Evolutionary conservation across 2,888 invertebrate species (phyloP).

Genomic region (Drosophila setosimentum): DNA sequence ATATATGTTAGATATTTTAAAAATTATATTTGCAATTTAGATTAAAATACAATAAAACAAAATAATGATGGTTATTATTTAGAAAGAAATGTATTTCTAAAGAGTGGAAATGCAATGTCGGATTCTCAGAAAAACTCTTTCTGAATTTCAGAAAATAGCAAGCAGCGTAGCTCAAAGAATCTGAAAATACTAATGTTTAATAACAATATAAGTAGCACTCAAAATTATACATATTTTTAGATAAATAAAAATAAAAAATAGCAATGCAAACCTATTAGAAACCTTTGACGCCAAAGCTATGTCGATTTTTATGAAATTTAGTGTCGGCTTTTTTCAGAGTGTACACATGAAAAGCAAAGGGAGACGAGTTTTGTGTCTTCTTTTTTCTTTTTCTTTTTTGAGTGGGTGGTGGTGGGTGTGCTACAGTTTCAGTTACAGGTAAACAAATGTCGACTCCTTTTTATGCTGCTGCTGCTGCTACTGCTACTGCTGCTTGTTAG

Average conservation of each 20-base stretch:
- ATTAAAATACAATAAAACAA: background rate
- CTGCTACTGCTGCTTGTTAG: constrained; percentile 51
- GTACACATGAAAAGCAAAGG: constrained; percentile 54
- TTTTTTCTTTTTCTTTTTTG: background rate
- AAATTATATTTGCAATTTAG: background rate
- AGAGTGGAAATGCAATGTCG: background rate
- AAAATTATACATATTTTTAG: no score
- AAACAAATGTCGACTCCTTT: constrained; percentile 36
- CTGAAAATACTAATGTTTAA: background rate
- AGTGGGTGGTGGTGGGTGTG: constrained; percentile 11
- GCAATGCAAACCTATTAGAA: no score
- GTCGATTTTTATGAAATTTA: background rate
- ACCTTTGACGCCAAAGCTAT: no score
- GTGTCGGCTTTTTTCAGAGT: background rate
- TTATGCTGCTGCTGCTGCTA: background rate
- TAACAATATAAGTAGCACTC: background rate
- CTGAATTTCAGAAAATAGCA: background rate
- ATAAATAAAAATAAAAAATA: no score
- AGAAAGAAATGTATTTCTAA: background rate
- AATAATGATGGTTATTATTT: background rate
- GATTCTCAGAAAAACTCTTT: background rate
- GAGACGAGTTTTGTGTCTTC: background rate
- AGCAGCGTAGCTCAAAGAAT: background rate
- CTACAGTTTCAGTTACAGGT: constrained; percentile 28
- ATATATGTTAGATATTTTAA: background rate